Conservation (phyloP, 2,888 invertebrate genomes). For the Caenorhabditis imperialis region DNA sequence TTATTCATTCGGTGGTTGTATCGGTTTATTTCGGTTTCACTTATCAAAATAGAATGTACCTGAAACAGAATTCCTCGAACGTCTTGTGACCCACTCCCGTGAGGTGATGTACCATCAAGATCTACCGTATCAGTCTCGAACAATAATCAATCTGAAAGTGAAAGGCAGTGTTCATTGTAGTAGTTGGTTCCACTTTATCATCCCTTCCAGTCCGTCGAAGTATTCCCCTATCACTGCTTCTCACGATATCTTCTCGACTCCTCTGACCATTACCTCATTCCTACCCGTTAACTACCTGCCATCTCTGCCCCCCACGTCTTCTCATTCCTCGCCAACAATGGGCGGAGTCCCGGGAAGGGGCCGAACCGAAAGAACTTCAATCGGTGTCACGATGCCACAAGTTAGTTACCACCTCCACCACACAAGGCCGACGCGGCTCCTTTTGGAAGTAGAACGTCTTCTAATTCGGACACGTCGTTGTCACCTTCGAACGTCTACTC, state of each 20-base stretch:
- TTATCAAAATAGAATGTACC: no score
- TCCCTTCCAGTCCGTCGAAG: conserved; percentile 20
- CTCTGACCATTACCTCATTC: conserved; percentile 46
- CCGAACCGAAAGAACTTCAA: conserved; percentile 38
- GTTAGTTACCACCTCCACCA: conserved; percentile 42
- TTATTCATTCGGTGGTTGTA: conserved; percentile 22
- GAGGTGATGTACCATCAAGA: no score
- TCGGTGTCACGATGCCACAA: conserved; percentile 40
- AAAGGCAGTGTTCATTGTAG: conserved; percentile 4
- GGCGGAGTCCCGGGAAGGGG: conserved; percentile 27
- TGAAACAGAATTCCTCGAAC: conserved; percentile 19
- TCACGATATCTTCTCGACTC: no score
- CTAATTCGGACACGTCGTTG: neutral
- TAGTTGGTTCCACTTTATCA: conserved; percentile 38
- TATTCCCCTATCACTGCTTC: conserved; percentile 11
- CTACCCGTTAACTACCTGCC: conserved; percentile 45
- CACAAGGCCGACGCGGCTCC: conserved; percentile 46
- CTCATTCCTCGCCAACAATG: conserved; percentile 35
- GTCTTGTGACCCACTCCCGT: conserved; percentile 8
- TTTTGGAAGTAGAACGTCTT: conserved; percentile 34
- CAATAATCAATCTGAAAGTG: conserved; percentile 8
- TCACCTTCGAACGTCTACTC: conserved; percentile 3
- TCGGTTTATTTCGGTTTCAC: conserved; percentile 1
- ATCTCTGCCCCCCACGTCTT: conserved; percentile 31
- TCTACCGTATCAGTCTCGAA: conserved; percentile 4